Evolutionary conservation across 2,797 vertebrate genomes (phyloP).

Genomic region (Lutjanus campechanus): DNA sequence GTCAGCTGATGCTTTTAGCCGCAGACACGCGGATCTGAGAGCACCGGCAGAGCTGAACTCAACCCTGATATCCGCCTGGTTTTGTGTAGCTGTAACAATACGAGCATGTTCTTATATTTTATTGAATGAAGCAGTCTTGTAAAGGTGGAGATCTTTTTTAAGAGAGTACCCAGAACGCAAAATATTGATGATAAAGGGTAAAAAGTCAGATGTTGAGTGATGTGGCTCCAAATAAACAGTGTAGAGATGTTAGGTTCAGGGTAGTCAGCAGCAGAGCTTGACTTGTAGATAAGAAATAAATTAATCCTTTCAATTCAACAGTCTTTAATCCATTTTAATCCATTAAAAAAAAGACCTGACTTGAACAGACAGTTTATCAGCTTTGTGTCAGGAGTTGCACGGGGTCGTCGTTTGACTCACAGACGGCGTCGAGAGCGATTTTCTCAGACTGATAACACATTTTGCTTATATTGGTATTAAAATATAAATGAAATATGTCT

Average conservation of each 20-base stretch:
- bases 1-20: constrained; percentile 8
- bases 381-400: constrained; percentile 1
- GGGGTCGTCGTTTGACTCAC: not conserved
- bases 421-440: fast-evolving
- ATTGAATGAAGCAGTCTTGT: not conserved
- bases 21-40: constrained; percentile 4
- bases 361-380: constrained; percentile 16
- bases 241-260: constrained; percentile 1
- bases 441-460: not conserved
- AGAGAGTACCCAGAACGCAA: not conserved
- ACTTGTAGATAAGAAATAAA: constrained; percentile 19
- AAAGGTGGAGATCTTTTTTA: not conserved
- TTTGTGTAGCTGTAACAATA: not conserved
- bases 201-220: not conserved
- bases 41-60: not conserved
- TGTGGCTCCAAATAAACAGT: not conserved
- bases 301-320: not conserved
- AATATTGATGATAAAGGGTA: not conserved
- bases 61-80: not conserved
- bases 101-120: not conserved
- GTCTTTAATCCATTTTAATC: constrained; percentile 32
- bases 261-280: constrained; percentile 4
- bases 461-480: not conserved
- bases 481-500: not conserved
- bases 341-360: not conserved